Base-by-base conservation (phyloP, 2,113 vertebrate genomes). In the Pseudolaguvia tuberculata region DNA sequence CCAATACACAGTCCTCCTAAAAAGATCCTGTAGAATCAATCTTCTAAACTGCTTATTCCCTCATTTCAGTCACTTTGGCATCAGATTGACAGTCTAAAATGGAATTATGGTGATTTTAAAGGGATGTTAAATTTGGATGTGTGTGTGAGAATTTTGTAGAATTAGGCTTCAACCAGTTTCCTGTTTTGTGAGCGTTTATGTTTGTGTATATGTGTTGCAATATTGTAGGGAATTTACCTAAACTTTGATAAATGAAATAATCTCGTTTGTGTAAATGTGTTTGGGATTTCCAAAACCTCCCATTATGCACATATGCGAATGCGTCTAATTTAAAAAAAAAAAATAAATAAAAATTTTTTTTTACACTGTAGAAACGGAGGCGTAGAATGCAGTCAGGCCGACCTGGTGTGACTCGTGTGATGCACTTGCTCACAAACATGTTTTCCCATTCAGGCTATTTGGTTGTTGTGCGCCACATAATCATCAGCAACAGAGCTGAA, bases 211-310 rank as follows among this genome's bases (percentile, higher is more conserved):
- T 74, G 67, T 50, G 57, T 9, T 42, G 61, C 20, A 52, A 66
- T 61, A 51, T 61, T 23, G 31, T 13, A 21, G 51, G 29, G 70
- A 42, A 21, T 51, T 58, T 59, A 71, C 76, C 52, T 15, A 27
- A 72, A 56, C 51, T 27, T 29, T 4, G 18, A 73, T 23, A 73
- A 42, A 68, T 53, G 63, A 73, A 73, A 25, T 73, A 6, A 52
- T 55, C 31, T 7, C 31, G 55, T 56, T 53, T 53, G 53, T 53
- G 53, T 66, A 18, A 18, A 15, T 66, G 63, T n/a, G 27, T 66
- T 50, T 20, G 63, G 65, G 56, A 66, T 68, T 56, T 78, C 45
- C 53, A 62, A 53, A 69, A 52, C 48, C 50, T 51, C 7, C 17
- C 14, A 2, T 50, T 48, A 67, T 12, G 48, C 66, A 69, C 9